Evolutionary conservation across 2,888 invertebrate species (phyloP), one percentile per base, ranked within the genome.

Genomic region (Tyria jacobaeae): DNA sequence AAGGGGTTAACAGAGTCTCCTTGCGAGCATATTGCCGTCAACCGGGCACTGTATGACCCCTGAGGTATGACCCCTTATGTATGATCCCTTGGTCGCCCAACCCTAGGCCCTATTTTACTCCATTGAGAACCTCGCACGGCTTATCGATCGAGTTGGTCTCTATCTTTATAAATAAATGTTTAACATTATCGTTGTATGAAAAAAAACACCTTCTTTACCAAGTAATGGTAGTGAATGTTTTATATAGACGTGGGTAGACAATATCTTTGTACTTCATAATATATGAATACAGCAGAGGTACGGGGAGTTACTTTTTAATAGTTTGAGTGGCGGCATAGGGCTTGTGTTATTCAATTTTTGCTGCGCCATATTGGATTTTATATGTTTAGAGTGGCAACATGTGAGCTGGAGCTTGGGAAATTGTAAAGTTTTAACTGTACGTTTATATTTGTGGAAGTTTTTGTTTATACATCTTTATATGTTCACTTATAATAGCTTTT

Each of bases 291-390:
- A 27, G 47, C 50, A 44, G 49, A 37, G 51, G 25, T 51, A 71
- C 60, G 61, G 41, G 55, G 64, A 66, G 68, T 70, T 74, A 79
- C 75, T 83, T 85, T 85, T 82, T 88, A 88, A 88, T 87, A 88
- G 88, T 88, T 87, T 84, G 88, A 88, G 88, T 87, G 88, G 78
- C 70, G 74, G 27, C 70, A 63, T 73, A 71, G 70, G 68, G 57
- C 56, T 51, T 41, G 70, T 69, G 75, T 86, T 85, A 87, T 87
- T 85, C 74, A 81, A 85, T 87, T 86, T 85, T 85, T 87, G 78
- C 81, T 81, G 72, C 66, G 64, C 54, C 47, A 58, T 65, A 66
- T 68, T 66, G 60, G 10, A 49, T 62, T 63, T 71, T 77, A 70
- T 69, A 59, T 34, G 56, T 64, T 68, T 64, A 62, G 12, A 35